These are phyloP conservation scores for Sesia apiformis DNA, from an alignment of 2,888 invertebrate species.

Conservation along the genomic window DNA sequence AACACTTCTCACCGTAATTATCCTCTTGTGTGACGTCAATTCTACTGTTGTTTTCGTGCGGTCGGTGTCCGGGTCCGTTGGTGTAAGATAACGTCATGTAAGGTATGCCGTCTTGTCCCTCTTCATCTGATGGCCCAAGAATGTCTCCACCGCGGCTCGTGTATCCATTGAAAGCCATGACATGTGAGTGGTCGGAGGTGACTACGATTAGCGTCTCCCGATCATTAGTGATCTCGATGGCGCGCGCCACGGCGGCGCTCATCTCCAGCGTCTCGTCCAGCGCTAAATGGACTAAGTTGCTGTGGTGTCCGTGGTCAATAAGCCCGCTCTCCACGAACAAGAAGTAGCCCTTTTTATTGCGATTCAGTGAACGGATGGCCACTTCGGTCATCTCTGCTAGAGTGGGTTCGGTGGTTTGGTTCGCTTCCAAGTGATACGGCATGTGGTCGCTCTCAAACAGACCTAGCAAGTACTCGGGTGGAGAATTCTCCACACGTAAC, in stretches of 20 bases:
- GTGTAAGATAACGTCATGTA: constrained; percentile 76
- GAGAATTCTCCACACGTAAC: constrained; percentile 32
- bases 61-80: constrained; percentile 72
- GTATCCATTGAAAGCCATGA: constrained; percentile 78
- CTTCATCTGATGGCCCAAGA: constrained; percentile 26
- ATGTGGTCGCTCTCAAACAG: constrained; percentile 77
- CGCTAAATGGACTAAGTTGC: constrained; percentile 70
- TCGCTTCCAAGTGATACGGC: constrained; percentile 79
- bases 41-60: constrained; percentile 33
- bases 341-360: constrained; percentile 81
- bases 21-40: constrained; percentile 38
- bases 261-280: constrained; percentile 81
- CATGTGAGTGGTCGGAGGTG: constrained; percentile 81
- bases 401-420: constrained; percentile 48
- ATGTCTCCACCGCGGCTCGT: constrained; percentile 47
- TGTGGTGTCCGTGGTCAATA: constrained; percentile 82
- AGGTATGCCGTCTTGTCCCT: constrained; percentile 47
- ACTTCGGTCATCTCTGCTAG: constrained; percentile 68
- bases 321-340: constrained; percentile 83
- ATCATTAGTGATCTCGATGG: constrained; percentile 49
- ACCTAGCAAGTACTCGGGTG: constrained; percentile 78
- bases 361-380: constrained; percentile 80
- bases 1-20: constrained; percentile 9
- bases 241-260: constrained; percentile 69
- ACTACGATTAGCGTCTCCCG: constrained; percentile 84